These are phyloP conservation scores for Semaprochilodus insignis DNA, from an alignment of 2,797 vertebrate species.

Conservation along the genomic window DNA sequence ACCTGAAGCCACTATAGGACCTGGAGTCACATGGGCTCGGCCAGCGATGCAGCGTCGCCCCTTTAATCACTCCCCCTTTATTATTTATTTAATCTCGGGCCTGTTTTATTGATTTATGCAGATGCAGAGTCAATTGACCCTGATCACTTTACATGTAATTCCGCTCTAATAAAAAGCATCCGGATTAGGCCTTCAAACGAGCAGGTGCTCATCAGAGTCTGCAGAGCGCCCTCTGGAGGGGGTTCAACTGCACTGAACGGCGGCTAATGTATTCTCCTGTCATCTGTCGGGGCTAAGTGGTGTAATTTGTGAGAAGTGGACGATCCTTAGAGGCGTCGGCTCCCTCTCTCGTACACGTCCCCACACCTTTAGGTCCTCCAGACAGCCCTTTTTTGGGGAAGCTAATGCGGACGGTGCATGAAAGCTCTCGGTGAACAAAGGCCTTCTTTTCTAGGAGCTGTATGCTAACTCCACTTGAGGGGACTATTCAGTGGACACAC, in stretches of 20 bases:
- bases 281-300: neutral
- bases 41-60: neutral
- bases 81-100: too few species aligned
- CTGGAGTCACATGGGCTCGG: neutral
- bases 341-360: neutral
- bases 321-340: neutral
- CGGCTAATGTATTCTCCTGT: neutral
- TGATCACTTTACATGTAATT: conserved; percentile 8
- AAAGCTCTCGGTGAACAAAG: neutral
- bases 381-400: too few species aligned
- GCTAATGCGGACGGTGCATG: neutral
- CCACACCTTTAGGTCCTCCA: neutral
- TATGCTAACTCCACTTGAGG: conserved; percentile 19
- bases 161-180: neutral
- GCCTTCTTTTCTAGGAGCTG: conserved; percentile 9
- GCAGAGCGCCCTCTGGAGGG: neutral
- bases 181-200: neutral
- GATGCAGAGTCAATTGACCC: neutral
- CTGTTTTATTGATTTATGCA: conserved; percentile 2
- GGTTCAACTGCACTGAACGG: neutral
- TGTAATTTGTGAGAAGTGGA: conserved; percentile 5
- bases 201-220: neutral
- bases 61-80: too few species aligned
- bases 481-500: conserved; percentile 26
- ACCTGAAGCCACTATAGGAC: too few species aligned